Conservation (phyloP, 2,888 invertebrate species). For the Dioctria linearis region DNA sequence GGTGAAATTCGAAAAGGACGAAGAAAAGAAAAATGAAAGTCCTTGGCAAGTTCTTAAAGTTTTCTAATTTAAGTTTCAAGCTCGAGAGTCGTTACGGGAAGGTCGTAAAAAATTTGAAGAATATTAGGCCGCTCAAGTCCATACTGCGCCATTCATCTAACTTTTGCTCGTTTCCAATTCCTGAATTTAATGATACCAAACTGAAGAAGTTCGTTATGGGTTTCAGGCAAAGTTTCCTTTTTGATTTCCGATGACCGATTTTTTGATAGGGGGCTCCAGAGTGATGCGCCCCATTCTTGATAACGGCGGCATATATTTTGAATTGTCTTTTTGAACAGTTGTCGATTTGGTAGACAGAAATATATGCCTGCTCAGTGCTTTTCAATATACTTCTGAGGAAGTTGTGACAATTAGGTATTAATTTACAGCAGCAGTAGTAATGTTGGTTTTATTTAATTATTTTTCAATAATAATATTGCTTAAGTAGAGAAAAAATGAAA, state of each 20-base stretch:
- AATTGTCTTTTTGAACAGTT: background rate
- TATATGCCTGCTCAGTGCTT: no score
- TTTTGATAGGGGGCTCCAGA: conserved; percentile 19
- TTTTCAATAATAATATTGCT: no score
- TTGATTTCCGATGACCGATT: conserved; percentile 44
- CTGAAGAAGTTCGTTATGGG: conserved; percentile 26
- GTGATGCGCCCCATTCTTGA: conserved; percentile 3
- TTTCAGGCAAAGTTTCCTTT: conserved; percentile 16
- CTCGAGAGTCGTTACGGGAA: conserved; percentile 55
- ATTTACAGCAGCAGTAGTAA: no score
- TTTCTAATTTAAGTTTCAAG: conserved; percentile 58
- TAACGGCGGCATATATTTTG: background rate
- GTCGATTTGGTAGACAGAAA: background rate
- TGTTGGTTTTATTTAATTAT: no score
- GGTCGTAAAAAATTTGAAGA: conserved; percentile 55
- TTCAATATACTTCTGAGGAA: no score
- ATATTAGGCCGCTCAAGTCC: conserved; percentile 23
- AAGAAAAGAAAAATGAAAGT: conserved; percentile 19
- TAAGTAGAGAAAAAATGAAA: no score
- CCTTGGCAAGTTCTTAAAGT: conserved; percentile 52
- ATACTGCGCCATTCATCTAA: background rate
- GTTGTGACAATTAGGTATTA: no score
- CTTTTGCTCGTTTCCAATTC: background rate
- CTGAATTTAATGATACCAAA: conserved; percentile 31
- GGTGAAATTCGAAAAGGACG: conserved; percentile 20